Conservation (phyloP, 2,888 invertebrate species). For the Anorthoa munda region DNA sequence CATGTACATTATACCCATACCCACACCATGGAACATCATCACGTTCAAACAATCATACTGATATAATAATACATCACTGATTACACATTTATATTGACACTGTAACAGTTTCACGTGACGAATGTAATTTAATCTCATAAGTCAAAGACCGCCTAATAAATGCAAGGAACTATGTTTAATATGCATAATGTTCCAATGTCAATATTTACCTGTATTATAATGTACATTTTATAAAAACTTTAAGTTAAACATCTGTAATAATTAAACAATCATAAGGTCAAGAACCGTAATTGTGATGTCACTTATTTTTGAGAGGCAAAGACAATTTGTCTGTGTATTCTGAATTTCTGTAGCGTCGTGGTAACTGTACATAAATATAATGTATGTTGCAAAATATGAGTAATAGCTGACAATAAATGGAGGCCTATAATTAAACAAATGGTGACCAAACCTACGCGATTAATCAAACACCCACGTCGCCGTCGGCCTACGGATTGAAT, state of each 20-base stretch:
- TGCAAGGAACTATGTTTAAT: conserved; percentile 38
- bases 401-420: conserved; percentile 49
- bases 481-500: conserved; percentile 64
- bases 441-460: conserved; percentile 56
- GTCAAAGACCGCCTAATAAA: conserved; percentile 55
- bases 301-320: conserved; percentile 29
- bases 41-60: conserved; percentile 61
- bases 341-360: conserved; percentile 38
- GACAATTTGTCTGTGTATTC: conserved; percentile 48
- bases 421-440: conserved; percentile 61
- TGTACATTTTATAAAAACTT: background rate
- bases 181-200: conserved; percentile 5
- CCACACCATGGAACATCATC: conserved; percentile 65
- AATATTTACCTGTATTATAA: conserved; percentile 15
- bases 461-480: conserved; percentile 64
- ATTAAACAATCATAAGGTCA: conserved; percentile 29
- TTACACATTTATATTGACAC: conserved; percentile 38
- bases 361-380: conserved; percentile 57
- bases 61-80: conserved; percentile 33
- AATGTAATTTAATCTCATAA: conserved; percentile 20
- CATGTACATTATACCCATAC: conserved; percentile 78
- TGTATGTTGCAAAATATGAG: conserved; percentile 59
- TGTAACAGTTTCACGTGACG: conserved; percentile 30
- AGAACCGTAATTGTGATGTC: conserved; percentile 40
- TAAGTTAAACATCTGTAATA: conserved; percentile 1